Percentiles rank a stretch among this genome's conserved stretches.
Evolutionary conservation across 1,140 invertebrate genomes (phyloP).

Genomic region (Muscidifurax raptorellus): DNA sequence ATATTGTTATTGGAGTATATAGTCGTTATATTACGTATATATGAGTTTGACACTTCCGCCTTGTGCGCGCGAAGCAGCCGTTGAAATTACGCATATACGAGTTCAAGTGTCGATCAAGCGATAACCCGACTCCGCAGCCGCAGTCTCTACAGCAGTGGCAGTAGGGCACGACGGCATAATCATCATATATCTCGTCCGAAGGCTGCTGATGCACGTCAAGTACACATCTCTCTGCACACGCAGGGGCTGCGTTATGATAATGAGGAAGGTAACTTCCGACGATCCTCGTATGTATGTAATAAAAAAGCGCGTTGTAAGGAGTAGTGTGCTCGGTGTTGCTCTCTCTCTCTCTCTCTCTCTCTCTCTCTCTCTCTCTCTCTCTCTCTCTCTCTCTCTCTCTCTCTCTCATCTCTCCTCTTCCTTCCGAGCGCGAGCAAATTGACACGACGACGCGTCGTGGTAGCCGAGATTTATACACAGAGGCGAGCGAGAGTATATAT

Average conservation of each 20-base stretch:
- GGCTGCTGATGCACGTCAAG: slow-evolving; percentile 71
- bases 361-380: slow-evolving; percentile 37
- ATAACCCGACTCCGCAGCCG: not conserved
- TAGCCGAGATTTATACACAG: slow-evolving; percentile 36
- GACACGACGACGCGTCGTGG: slow-evolving; percentile 63
- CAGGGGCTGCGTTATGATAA: slow-evolving; percentile 70
- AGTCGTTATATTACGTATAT: too few species aligned
- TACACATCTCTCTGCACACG: slow-evolving; percentile 59
- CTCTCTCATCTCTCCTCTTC: slow-evolving; percentile 63
- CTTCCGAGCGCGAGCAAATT: slow-evolving; percentile 70
- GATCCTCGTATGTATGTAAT: slow-evolving; percentile 54
- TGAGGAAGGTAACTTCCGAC: slow-evolving; percentile 77
- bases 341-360: slow-evolving; percentile 29
- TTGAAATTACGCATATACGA: not conserved
- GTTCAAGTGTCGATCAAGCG: slow-evolving; percentile 19
- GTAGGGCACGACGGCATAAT: slow-evolving; percentile 65
- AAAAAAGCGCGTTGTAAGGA: slow-evolving; percentile 50
- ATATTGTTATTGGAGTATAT: too few species aligned
- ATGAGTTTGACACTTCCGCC: not conserved
- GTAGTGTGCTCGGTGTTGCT: slow-evolving; percentile 63
- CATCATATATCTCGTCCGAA: slow-evolving; percentile 63
- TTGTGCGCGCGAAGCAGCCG: not conserved
- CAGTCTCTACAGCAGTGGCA: slow-evolving; percentile 45
- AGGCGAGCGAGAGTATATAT: not conserved
- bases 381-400: slow-evolving; percentile 47